Conservation (phyloP, 2,888 invertebrate genomes). For the Andrena trimmerana region DNA sequence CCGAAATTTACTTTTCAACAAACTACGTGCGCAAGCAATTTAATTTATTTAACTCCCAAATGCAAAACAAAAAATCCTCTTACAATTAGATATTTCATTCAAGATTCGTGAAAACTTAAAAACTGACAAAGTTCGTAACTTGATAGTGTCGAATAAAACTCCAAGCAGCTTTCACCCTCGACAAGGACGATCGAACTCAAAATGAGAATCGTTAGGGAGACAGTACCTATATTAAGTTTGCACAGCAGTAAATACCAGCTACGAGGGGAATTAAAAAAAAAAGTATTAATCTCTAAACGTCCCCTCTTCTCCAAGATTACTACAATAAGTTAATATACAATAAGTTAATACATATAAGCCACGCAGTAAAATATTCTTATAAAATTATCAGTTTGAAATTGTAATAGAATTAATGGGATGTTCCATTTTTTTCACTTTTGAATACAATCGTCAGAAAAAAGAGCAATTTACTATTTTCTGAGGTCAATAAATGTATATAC, state of each 20-base stretch:
- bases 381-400: background rate
- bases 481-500: no score
- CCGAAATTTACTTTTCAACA: no score
- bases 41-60: no score
- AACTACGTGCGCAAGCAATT: no score
- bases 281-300: slow-evolving; percentile 44
- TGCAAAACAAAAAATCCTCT: no score
- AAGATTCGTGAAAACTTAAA: background rate
- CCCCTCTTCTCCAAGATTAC: background rate
- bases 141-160: slow-evolving; percentile 11
- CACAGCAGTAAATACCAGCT: slow-evolving; percentile 72
- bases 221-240: slow-evolving; percentile 75
- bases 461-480: no score
- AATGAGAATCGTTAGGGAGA: slow-evolving; percentile 39
- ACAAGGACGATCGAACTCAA: slow-evolving; percentile 52
- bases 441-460: no score
- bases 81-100: background rate
- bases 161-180: slow-evolving; percentile 3
- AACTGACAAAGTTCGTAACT: background rate
- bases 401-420: background rate
- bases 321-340: background rate
- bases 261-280: slow-evolving; percentile 51
- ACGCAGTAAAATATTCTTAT: background rate
- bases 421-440: background rate
- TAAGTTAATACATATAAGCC: background rate